Evolutionary conservation across 2,797 vertebrate genomes (phyloP), one percentile per base, ranked within the genome.

Genomic region (Rallus crepitans): DNA sequence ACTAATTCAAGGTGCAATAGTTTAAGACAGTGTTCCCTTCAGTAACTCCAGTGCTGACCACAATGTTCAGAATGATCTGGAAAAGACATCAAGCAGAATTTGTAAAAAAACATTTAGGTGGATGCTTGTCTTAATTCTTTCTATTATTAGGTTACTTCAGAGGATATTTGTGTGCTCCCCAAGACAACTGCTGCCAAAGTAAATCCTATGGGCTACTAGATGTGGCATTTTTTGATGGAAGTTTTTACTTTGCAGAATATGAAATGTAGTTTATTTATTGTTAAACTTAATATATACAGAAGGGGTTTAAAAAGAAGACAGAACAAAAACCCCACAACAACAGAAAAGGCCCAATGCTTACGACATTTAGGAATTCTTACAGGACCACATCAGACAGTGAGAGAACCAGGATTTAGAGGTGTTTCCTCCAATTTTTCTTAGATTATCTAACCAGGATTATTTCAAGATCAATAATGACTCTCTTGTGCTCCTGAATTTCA

Each of bases 281-380:
- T 21, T 85, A 2, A 75, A 56, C 28, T 79, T 55, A 64, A 17
- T 52, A 82, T 65, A 71, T 79, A 84, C 11, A 75, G 37, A 68
- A 35, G 3, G 2, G 13, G 11, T 85, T 71, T 2, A 0, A 18
- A 39, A 79, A n/a, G n/a, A 65, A 71, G 35, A 28, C 4, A 12
- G 0, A 0, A 12, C 12, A 31, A 52, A 47, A 71, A 6, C 2
- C 1, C 9, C 39, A n/a, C 15, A 79, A 8, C 21, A 87, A 28
- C 5, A 73, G 61, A 60, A 50, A 39, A 39, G 24, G 8, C 30
- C 3, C 11, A 82, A 11, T 4, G 68, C 18, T 47, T 71, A 27
- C 12, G 33, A 31, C 20, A 15, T 69, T 55, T 23, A 66, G 8
- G 33, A 83, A 61, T 10, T 85, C 48, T 35, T 57, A 42, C 9